Percentiles rank a stretch among this genome's conserved stretches.
These are phyloP conservation scores for Esox lucius DNA, from an alignment of 2,797 vertebrate species.

Conservation along the genomic window DNA sequence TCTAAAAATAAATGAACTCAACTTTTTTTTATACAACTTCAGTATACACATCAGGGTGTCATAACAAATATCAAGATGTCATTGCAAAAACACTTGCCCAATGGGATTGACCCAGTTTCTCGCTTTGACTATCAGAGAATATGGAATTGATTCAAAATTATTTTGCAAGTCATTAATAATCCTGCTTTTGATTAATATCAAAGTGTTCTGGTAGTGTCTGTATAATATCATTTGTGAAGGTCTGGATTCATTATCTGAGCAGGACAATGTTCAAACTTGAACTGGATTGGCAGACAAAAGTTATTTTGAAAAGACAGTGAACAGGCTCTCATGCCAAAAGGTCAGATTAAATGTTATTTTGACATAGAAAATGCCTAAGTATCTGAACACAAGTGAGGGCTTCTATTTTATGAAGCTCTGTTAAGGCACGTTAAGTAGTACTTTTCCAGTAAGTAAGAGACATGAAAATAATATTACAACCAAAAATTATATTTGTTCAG, in stretches of 20 bases:
- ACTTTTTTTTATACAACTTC: no score
- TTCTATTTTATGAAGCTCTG: not conserved
- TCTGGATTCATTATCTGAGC: not conserved
- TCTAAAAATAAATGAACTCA: not conserved
- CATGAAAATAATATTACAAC: no score
- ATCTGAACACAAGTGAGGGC: not conserved
- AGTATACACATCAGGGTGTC: not conserved
- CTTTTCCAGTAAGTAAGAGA: not conserved
- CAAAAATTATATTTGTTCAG: no score
- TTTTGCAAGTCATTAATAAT: not conserved
- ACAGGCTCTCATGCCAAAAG: not conserved
- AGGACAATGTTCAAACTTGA: not conserved
- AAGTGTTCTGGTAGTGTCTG: not conserved
- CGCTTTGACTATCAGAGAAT: not conserved
- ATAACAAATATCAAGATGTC: no score
- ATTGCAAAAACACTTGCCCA: not conserved
- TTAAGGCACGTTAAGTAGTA: not conserved
- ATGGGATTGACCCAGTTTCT: not conserved
- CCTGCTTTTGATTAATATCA: not conserved
- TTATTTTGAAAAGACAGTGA: not conserved
- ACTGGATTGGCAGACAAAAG: not conserved
- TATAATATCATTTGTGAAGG: not conserved
- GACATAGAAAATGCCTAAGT: not conserved
- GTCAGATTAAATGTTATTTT: not conserved
- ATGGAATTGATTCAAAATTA: not conserved